Conservation (phyloP, 2,113 vertebrate species). For the Hypocryptadius cinnamomeus region DNA sequence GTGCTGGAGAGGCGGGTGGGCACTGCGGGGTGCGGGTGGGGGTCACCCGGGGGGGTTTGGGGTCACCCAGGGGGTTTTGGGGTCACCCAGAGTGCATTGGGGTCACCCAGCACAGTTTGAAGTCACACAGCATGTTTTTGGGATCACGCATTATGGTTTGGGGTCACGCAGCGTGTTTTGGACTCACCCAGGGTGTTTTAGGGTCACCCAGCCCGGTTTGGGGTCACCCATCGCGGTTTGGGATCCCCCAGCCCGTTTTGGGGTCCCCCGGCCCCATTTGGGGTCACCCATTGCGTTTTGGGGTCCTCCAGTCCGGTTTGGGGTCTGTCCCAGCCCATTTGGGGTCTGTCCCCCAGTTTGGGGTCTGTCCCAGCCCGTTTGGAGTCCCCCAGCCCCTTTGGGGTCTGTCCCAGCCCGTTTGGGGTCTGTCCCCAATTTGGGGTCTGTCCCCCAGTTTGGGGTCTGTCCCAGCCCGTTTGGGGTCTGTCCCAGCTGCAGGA, state of each 20-base stretch:
- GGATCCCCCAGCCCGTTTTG: accelerated
- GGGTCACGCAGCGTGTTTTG: no score
- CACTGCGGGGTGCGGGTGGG: neutral
- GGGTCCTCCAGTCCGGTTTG: no score
- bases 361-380: no score
- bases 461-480: neutral
- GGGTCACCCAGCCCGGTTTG: neutral
- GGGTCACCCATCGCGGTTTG: no score
- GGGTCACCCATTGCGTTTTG: neutral
- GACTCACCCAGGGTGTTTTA: neutral
- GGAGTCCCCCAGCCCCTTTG: no score
- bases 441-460: neutral
- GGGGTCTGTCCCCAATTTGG: no score
- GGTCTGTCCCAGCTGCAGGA: constrained; percentile 71
- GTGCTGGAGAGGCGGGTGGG: constrained; percentile 78
- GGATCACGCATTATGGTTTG: neutral
- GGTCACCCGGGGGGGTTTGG: no score
- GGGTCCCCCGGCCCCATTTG: neutral
- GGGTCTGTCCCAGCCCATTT: neutral
- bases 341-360: no score
- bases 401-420: no score
- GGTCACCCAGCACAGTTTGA: neutral
- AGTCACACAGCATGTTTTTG: neutral
- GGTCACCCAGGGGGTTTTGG: neutral
- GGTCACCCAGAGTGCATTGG: neutral